These are phyloP conservation scores for Gymnoscelis rufifasciata DNA, from an alignment of 2,888 invertebrate species.

Conservation along the genomic window DNA sequence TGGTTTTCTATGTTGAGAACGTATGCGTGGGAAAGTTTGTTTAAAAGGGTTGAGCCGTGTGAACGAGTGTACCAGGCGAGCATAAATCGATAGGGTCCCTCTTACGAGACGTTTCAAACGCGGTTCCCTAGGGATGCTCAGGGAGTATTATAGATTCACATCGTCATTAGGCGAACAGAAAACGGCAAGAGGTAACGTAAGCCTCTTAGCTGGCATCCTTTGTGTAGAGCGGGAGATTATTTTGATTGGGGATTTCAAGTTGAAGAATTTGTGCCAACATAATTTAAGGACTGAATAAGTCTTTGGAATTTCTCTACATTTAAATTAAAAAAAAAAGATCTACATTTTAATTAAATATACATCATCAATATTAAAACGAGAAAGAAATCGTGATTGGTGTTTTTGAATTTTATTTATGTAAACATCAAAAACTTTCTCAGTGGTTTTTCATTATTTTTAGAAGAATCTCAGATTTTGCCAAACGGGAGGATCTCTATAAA, in stretches of 20 bases:
- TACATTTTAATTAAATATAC: too few relatives aligned
- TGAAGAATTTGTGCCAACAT: neutral
- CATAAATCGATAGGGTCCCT: constrained; percentile 35
- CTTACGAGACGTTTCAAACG: constrained; percentile 20
- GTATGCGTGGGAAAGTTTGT: constrained; percentile 16
- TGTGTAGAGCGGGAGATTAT: neutral
- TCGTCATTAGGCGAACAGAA: constrained; percentile 48
- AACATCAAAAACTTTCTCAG: too few relatives aligned
- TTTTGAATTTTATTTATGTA: too few relatives aligned
- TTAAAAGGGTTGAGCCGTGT: constrained; percentile 44
- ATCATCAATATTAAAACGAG: too few relatives aligned
- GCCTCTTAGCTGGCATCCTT: constrained; percentile 12
- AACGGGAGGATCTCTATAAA: constrained; percentile 57
- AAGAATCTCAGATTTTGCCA: too few relatives aligned
- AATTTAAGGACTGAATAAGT: too few relatives aligned
- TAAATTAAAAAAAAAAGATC: too few relatives aligned
- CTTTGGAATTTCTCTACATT: constrained; percentile 4
- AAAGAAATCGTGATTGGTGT: too few relatives aligned
- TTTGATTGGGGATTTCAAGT: neutral
- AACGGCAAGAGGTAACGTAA: constrained; percentile 31
- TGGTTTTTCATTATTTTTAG: too few relatives aligned
- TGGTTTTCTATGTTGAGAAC: constrained; percentile 13
- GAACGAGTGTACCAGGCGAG: constrained; percentile 41
- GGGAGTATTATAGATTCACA: constrained; percentile 54
- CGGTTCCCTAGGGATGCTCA: constrained; percentile 37